These are phyloP conservation scores for Drosophila anomelani DNA, from an alignment of 2,888 invertebrate species.

Conservation along the genomic window DNA sequence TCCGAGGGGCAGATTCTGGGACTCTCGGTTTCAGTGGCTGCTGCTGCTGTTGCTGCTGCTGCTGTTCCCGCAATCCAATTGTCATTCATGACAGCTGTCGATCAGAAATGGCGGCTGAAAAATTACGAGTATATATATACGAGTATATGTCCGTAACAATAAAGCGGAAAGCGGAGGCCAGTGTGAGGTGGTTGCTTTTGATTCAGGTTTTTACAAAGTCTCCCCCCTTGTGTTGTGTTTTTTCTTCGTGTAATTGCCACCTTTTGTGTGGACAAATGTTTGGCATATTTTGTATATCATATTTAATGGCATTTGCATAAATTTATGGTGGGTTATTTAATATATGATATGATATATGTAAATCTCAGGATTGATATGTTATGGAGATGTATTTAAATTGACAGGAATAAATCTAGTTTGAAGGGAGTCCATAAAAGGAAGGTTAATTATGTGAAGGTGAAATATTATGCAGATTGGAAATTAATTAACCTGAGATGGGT, in stretches of 20 bases:
- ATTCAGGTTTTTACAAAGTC: constrained; percentile 22
- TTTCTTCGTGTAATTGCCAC: constrained; percentile 62
- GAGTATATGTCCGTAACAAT: constrained; percentile 36
- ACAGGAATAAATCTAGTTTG: constrained; percentile 2
- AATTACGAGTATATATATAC: constrained; percentile 26
- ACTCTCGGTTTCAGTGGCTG: constrained; percentile 7
- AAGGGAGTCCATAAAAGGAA: background rate
- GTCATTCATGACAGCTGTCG: constrained; percentile 83
- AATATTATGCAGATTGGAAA: background rate
- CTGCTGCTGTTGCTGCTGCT: constrained; percentile 2
- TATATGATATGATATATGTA: constrained; percentile 38
- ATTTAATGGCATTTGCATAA: constrained; percentile 42
- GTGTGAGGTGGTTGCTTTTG: constrained; percentile 57
- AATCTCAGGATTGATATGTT: constrained; percentile 10
- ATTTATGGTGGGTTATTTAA: constrained; percentile 20
- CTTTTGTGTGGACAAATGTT: constrained; percentile 66
- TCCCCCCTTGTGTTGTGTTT: constrained; percentile 54
- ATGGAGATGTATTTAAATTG: constrained; percentile 13
- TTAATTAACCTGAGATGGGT: constrained; percentile 13
- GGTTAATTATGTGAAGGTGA: background rate
- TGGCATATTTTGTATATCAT: constrained; percentile 73
- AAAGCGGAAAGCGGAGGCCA: constrained; percentile 2
- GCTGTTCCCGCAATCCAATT: constrained; percentile 67
- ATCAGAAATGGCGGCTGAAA: constrained; percentile 79
- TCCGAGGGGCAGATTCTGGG: constrained; percentile 17